Conservation (phyloP, 1,140 invertebrate species). For the Anastatus disparis region DNA sequence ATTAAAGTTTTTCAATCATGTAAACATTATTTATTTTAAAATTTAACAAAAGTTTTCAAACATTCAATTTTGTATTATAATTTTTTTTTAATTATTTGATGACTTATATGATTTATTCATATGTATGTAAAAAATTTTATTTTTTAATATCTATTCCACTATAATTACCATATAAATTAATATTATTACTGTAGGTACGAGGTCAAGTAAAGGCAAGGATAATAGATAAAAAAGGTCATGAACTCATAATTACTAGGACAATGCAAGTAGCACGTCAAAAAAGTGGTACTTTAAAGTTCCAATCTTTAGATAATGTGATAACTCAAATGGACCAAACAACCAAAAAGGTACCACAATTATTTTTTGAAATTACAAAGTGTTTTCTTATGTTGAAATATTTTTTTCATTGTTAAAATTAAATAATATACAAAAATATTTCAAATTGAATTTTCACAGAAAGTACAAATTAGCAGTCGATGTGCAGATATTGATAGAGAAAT, state of each 20-base stretch:
- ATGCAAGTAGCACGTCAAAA: slow-evolving; percentile 73
- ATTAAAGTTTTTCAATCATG: too few species aligned
- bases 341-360: slow-evolving; percentile 48
- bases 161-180: not conserved
- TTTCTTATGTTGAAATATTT: too few species aligned
- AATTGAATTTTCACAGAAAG: slow-evolving; percentile 43
- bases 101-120: too few species aligned
- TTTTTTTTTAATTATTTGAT: not conserved
- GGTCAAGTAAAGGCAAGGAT: slow-evolving; percentile 64
- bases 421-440: slow-evolving; percentile 17
- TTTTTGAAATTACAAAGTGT: not conserved
- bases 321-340: slow-evolving; percentile 56
- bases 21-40: too few species aligned
- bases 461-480: slow-evolving; percentile 73
- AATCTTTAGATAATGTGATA: slow-evolving; percentile 78
- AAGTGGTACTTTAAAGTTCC: slow-evolving; percentile 68
- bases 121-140: not conserved
- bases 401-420: slow-evolving; percentile 16
- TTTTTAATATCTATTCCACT: too few species aligned
- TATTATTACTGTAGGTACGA: slow-evolving; percentile 60
- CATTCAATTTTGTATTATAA: not conserved
- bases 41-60: slow-evolving; percentile 9
- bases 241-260: slow-evolving; percentile 71
- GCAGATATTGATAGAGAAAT: slow-evolving; percentile 78
- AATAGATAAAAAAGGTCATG: slow-evolving; percentile 71